These are phyloP conservation scores for Cyphomyrmex costatus DNA, from an alignment of 1,140 invertebrate species.

Conservation along the genomic window DNA sequence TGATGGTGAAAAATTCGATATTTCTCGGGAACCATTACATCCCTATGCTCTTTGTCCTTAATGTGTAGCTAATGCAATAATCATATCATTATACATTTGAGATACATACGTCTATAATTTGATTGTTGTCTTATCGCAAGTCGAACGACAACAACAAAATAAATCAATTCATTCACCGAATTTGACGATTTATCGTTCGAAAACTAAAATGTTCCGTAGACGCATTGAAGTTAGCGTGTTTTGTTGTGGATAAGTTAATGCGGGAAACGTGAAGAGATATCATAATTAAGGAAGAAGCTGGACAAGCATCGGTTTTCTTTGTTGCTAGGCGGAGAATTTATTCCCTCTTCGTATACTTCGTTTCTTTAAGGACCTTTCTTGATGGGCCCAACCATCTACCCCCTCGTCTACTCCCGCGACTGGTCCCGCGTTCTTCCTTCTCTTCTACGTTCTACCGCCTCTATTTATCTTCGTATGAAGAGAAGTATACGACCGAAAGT, in stretches of 20 bases:
- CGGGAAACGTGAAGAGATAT: too few species aligned
- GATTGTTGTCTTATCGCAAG: background rate
- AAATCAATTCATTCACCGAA: background rate
- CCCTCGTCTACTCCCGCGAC: conserved; percentile 8
- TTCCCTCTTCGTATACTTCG: background rate
- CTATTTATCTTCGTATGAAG: conserved; percentile 64
- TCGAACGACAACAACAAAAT: too few species aligned
- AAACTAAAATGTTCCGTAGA: background rate
- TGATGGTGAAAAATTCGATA: background rate
- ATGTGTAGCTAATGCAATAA: background rate
- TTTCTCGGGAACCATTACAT: background rate
- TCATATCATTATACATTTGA: background rate
- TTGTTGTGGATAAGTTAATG: background rate
- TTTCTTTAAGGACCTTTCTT: conserved; percentile 45
- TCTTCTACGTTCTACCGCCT: conserved; percentile 4
- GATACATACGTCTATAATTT: background rate
- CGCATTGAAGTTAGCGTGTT: background rate
- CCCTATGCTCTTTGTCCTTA: conserved; percentile 10
- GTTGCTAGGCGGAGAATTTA: conserved; percentile 37
- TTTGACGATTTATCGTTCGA: background rate
- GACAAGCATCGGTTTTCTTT: conserved; percentile 39
- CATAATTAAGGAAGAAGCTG: background rate
- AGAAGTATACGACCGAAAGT: conserved; percentile 35
- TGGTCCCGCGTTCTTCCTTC: background rate
- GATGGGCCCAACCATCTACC: conserved; percentile 23